These are phyloP conservation scores for Callospermophilus lateralis DNA, from an alignment of 2,113 vertebrate genomes.

Conservation along the genomic window DNA sequence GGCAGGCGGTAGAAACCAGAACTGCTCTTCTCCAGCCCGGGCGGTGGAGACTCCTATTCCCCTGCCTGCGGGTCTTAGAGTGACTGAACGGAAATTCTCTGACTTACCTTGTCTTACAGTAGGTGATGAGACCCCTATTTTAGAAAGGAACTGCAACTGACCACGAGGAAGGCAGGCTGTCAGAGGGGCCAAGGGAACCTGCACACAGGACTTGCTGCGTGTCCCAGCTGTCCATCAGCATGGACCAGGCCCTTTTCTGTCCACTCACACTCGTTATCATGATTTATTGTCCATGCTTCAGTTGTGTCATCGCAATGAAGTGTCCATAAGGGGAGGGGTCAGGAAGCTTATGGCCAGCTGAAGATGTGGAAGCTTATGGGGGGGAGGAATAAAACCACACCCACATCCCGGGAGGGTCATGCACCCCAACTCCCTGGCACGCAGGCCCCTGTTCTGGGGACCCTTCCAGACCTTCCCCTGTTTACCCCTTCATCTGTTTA, in stretches of 20 bases:
- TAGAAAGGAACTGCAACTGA: neutral
- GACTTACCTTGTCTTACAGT: neutral
- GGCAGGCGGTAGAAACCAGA: neutral
- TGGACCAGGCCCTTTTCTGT: neutral
- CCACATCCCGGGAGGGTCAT: neutral
- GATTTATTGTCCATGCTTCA: no score
- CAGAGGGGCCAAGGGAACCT: neutral
- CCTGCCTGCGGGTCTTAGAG: neutral
- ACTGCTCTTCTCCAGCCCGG: neutral
- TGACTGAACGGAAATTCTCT: neutral
- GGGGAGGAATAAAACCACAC: neutral
- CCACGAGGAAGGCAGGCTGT: neutral
- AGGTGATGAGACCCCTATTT: neutral
- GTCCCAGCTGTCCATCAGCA: neutral
- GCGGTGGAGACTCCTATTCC: neutral
- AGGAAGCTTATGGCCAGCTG: neutral
- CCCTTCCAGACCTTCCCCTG: neutral
- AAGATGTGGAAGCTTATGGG: neutral
- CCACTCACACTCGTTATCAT: no score
- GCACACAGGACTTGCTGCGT: neutral
- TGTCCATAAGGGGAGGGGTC: neutral
- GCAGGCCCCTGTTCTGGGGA: neutral
- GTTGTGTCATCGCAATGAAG: no score
- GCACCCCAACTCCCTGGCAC: neutral
- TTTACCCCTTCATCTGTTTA: neutral